These are phyloP conservation scores for Elegia similella DNA, from an alignment of 2,888 invertebrate genomes.

Conservation along the genomic window DNA sequence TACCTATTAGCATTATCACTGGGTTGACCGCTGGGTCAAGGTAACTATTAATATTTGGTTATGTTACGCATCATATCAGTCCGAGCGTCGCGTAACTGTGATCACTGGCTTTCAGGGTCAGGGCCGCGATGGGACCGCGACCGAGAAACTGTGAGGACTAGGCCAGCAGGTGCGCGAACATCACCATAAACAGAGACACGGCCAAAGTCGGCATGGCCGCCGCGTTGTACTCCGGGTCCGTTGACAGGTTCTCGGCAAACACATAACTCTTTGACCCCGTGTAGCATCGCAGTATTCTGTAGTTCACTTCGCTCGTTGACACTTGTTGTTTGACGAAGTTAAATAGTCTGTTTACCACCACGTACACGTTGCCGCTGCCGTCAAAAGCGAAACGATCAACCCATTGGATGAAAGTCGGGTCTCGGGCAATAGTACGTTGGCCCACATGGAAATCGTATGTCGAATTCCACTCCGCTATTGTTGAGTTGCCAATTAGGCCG, in stretches of 20 bases:
- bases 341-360: slow-evolving; percentile 85
- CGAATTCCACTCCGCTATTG: slow-evolving; percentile 87
- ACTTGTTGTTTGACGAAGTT: slow-evolving; percentile 84
- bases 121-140: slow-evolving; percentile 35
- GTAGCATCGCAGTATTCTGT: slow-evolving; percentile 83
- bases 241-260: slow-evolving; percentile 65
- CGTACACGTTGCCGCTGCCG: slow-evolving; percentile 83
- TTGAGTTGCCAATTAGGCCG: slow-evolving; percentile 85
- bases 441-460: slow-evolving; percentile 79
- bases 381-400: slow-evolving; percentile 87
- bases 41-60: slow-evolving; percentile 79
- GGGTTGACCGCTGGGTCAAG: slow-evolving; percentile 66
- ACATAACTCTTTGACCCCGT: slow-evolving; percentile 85
- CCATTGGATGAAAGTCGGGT: slow-evolving; percentile 87
- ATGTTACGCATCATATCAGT: slow-evolving; percentile 61
- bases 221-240: slow-evolving; percentile 40
- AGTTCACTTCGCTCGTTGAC: slow-evolving; percentile 83
- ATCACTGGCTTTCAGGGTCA: slow-evolving; percentile 49
- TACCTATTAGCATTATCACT: slow-evolving; percentile 74
- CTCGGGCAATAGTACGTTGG: slow-evolving; percentile 85
- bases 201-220: slow-evolving; percentile 50
- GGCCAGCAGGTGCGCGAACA: slow-evolving; percentile 62
- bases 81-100: slow-evolving; percentile 47
- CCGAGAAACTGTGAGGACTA: slow-evolving; percentile 44
- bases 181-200: slow-evolving; percentile 53